Base-by-base conservation (phyloP, 2,113 vertebrate genomes). In the Channa maculata region DNA sequence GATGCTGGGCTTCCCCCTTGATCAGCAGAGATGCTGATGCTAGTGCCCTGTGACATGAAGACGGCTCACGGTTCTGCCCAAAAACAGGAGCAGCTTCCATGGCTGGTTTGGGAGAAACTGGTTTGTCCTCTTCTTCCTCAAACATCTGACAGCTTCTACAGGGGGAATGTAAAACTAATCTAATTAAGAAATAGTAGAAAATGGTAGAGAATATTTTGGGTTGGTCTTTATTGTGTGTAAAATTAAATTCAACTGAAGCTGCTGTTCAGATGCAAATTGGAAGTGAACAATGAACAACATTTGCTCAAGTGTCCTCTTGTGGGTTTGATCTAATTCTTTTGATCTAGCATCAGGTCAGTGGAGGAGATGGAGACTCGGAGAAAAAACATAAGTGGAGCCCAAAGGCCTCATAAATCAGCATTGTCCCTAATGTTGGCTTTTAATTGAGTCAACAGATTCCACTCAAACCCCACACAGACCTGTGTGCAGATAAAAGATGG, bases 71-170 rank as follows among this genome's bases (percentile, higher is more conserved):
- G 24, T 54, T 33, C 8, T 2, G 33, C 14, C 41, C 13, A 4
- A 4, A 6, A 38, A 14, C 51, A 68, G 33, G 37, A 44, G 2
- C 1, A 0, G 53, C 33, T 3, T 65, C 53, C 7, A 50, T 50
- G 3, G 70, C 34, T n/a, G 54, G 43, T n/a, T 57, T 8, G 0
- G 53, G 37, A n/a, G 50, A 61, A 67, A 54, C 8, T 12, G 70
- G 44, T 43, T 64, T 45, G 5, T 79, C 44, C 24, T 65, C 53
- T 44, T 60, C 72, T 48, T 86, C 88, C 34, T 80, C 75, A 52
- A 74, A 59, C 13, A 13, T 69, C 67, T 85, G 91, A 38, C 88
- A 90, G 80, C 89, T 90, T 34, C 93, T 92, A 67, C 33, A 14
- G 59, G 43, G 37, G 41, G 45, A 51, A 33, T 50, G 39, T 41